Evolutionary conservation across 2,797 vertebrate genomes (phyloP).

Genomic region (Sylvia borin): DNA sequence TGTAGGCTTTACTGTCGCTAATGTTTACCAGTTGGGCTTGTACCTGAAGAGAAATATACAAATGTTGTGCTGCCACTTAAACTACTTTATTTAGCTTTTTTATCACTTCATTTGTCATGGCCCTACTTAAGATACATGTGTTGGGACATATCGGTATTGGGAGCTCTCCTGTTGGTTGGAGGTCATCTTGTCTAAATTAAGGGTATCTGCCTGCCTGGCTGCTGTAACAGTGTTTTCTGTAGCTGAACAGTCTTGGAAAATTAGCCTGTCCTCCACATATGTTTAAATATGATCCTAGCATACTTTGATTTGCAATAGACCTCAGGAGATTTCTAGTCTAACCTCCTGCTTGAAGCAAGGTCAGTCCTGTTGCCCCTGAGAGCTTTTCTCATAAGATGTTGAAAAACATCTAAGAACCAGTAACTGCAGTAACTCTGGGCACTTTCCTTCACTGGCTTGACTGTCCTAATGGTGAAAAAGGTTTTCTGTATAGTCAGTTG

Average conservation of each 20-base stretch:
- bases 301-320: neutral
- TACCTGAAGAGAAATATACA: neutral
- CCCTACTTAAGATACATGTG: neutral
- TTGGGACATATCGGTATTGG: neutral
- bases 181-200: neutral
- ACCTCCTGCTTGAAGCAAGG: neutral
- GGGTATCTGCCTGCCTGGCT: neutral
- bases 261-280: neutral
- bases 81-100: neutral
- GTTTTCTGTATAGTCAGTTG: neutral
- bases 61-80: neutral
- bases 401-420: neutral
- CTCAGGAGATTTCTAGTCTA: neutral
- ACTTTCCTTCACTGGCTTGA: neutral
- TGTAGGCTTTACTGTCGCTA: neutral
- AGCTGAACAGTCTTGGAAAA: neutral
- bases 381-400: neutral
- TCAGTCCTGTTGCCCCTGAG: neutral
- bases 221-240: neutral
- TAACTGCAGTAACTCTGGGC: neutral
- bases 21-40: neutral
- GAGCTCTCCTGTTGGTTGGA: neutral
- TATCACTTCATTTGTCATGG: neutral
- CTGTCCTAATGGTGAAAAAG: neutral
- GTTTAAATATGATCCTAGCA: neutral